Percentiles rank a stretch among this genome's conserved stretches.
phyloP scores from a whole-genome alignment of 2,113 vertebrate genomes.

The Phalacrocorax carbo region DNA sequence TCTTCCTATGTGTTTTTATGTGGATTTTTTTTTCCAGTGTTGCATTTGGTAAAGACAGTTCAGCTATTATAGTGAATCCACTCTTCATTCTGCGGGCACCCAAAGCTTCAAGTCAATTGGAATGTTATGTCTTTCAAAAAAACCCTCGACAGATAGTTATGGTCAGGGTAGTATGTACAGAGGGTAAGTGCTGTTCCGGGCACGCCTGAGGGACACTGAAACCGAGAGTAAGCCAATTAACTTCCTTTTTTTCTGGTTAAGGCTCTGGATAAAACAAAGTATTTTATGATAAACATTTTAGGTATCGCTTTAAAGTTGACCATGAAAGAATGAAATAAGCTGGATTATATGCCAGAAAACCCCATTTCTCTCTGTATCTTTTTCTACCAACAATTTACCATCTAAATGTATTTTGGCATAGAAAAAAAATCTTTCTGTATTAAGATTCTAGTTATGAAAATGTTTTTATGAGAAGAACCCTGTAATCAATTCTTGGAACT shows the following conservation, averaged over 20 bases:
- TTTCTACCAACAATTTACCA: constrained; percentile 69
- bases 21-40: constrained; percentile 64
- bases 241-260: constrained; percentile 17
- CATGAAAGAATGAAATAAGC: constrained; percentile 53
- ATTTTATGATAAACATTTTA: constrained; percentile 33
- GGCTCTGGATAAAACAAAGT: constrained; percentile 36
- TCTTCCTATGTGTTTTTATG: constrained; percentile 74
- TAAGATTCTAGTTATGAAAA: constrained; percentile 79
- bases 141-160: not conserved
- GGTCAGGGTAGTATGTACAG: not conserved
- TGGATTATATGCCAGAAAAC: constrained; percentile 73
- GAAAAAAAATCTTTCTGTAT: constrained; percentile 77
- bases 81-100: constrained; percentile 26
- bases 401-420: constrained; percentile 83
- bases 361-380: constrained; percentile 70
- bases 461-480: constrained; percentile 79
- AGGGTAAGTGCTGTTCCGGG: not conserved
- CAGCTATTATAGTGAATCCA: not conserved
- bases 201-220: not conserved
- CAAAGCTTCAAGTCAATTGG: constrained; percentile 1
- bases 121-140: constrained; percentile 9
- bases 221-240: not conserved
- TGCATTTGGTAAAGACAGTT: constrained; percentile 61
- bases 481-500: constrained; percentile 77
- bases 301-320: constrained; percentile 43